Percentiles rank a stretch among this genome's conserved stretches.
Evolutionary conservation across 2,113 vertebrate genomes (phyloP).

Genomic region (Numida meleagris): DNA sequence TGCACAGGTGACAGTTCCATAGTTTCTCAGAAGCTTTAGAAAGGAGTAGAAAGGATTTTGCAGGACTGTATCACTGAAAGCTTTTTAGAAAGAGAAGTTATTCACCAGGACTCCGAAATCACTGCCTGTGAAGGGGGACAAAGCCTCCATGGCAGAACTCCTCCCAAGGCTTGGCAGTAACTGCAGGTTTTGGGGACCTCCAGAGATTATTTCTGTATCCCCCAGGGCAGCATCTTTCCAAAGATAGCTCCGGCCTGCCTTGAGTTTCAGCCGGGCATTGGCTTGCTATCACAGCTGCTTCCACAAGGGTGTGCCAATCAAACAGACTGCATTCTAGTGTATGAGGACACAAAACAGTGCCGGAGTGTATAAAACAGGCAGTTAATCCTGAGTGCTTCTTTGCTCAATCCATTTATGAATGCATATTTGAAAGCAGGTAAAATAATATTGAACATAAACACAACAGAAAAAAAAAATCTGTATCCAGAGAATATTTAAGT

Average conservation of each 20-base stretch:
- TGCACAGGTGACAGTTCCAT: not conserved
- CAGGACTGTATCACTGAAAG: not conserved
- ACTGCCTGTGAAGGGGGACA: fast-evolving
- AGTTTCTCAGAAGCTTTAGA: not conserved
- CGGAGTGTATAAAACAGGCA: not conserved
- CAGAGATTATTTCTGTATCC: not conserved
- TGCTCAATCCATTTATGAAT: constrained; percentile 25
- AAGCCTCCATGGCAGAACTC: not conserved
- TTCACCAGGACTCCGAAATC: not conserved
- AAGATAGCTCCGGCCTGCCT: not conserved
- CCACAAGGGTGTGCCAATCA: constrained; percentile 64
- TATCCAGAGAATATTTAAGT: constrained; percentile 63
- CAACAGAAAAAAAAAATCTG: not conserved
- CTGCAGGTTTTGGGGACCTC: not conserved
- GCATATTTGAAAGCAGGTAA: constrained; percentile 12
- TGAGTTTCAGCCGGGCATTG: fast-evolving
- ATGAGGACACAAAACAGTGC: not conserved
- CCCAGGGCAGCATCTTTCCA: not conserved
- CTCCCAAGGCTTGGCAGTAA: fast-evolving
- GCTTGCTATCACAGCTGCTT: constrained; percentile 22
- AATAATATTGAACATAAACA: constrained; percentile 44
- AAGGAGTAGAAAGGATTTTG: not conserved
- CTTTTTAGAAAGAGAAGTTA: not conserved
- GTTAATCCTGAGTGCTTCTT: not conserved
- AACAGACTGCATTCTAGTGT: not conserved